Base-by-base conservation (phyloP, 2,113 vertebrate genomes). In the Ictalurus furcatus region DNA sequence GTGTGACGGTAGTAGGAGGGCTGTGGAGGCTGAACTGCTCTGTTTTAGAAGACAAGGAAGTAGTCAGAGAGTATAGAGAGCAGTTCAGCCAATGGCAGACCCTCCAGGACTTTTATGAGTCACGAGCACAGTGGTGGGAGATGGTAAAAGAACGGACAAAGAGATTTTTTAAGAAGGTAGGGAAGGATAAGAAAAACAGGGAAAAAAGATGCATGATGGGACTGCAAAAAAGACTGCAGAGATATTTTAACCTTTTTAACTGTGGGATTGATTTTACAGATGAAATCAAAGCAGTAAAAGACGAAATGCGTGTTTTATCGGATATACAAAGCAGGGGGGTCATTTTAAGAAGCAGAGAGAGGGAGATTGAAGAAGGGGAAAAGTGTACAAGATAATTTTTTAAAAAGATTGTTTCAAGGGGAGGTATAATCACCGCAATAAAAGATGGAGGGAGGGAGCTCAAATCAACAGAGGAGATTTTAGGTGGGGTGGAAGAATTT, bases 351-450 rank as follows among this genome's bases (percentile, higher is more conserved):
- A 58, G 85, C 2, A 87, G 48, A 48, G 56, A 87, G 16, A 9
- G 21, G 12, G 85, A 78, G 0, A 0, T 13, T 0, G 30, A 86
- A 0, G 28, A 88, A 69, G 63, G 58, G 28, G 40, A 85, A 34
- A 76, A 84, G 12, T 91, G 83, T 1, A 89, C 84, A 0, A 2
- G 84, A 0, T 90, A 87, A 0, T 88, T 91, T 82, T 92, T 90
- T 63, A 88, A 84, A 44, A 90, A 91, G 11, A 89, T 88, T 0
- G 0, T 92, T 4, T 5, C n/a, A 28, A 65, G 6, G 7, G 82
- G 52, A 28, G 78, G 34, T 0, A 0, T 0, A 0, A 61, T 71
- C 6, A 52, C 23, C 5, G 17, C 8, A 3, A 13, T 84, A 23
- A 84, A 48, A 69, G 5, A 21, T 13, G 58, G 56, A 8, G 28